Evolutionary conservation across 2,888 invertebrate species (phyloP), one percentile per base, ranked within the genome.

Genomic region (Leistus spinibarbis): DNA sequence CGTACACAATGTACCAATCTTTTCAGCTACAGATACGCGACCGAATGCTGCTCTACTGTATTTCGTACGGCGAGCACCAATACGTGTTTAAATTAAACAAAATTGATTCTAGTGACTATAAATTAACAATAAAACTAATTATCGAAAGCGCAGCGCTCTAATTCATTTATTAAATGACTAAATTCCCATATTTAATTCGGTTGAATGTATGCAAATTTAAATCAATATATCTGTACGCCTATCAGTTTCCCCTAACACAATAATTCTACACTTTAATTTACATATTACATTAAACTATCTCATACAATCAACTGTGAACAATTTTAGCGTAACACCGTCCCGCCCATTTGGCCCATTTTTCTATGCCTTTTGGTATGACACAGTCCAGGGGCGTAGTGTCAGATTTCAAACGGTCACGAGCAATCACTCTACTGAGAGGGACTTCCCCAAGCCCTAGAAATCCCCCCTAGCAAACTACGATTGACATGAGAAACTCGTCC

Each of bases 361-460:
- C 40, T 7, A 13, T 60, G 19, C 60, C 60, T 60, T 60, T 60
- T 9, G 60, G 60, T 60, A 60, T 60, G 20, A 20, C 60, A 27
- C 60, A 20, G 20, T 70, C 62, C 70, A 24, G 69, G 57, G 24
- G 57, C 57, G 63, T 22, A 19, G 63, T 70, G 54, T 70, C 70
- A 62, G 23, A 70, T 70, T 70, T 70, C 70, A 70, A 70, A 70
- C 70, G 53, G 62, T 70, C 70, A 70, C 70, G 53, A 70, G 62
- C 65, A 72, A 72, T 72, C 64, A 72, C 65, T 72, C 65, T 40
- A 40, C n/a, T 23, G 23, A 24, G 22, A 9, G 22, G 63, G 20
- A 3, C 24, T 10, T 22, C 63, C 63, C 63, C 24, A 16, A 10
- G n/a, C 56, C 56, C 16, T 56, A 22, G 4, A 60, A 54, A 63